Conservation (phyloP, 37 sponge, comb jelly and placozoan species). For the Agelas oroides region DNA sequence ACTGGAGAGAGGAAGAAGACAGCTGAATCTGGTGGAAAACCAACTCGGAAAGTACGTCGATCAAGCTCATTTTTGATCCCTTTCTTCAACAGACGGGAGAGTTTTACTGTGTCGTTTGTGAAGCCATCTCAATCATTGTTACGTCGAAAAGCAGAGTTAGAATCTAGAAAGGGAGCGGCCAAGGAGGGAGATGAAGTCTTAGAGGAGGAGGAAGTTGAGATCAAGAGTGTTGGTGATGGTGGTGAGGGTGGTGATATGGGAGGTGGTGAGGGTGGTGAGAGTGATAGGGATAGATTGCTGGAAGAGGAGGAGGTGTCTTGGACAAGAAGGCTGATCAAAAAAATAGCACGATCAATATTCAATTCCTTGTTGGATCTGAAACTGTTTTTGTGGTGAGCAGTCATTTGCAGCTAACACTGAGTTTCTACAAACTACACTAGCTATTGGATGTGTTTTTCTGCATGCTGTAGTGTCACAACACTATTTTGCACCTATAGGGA, state of each 20-base stretch:
- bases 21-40: too few relatives aligned
- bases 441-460: too few relatives aligned
- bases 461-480: too few relatives aligned
- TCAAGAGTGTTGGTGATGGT: not conserved
- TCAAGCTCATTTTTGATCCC: not conserved
- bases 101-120: not conserved
- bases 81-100: constrained; percentile 11
- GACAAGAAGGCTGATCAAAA: not conserved
- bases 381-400: constrained; percentile 50
- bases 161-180: not conserved
- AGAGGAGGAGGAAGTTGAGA: not conserved
- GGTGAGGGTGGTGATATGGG: too few relatives aligned
- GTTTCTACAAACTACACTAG: too few relatives aligned
- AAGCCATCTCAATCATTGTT: not conserved
- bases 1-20: too few relatives aligned
- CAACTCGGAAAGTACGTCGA: not conserved
- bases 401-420: not conserved
- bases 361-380: constrained; percentile 32
- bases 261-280: not conserved
- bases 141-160: too few relatives aligned
- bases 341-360: not conserved
- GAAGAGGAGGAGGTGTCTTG: not conserved
- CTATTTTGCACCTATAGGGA: too few relatives aligned
- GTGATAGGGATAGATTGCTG: not conserved
- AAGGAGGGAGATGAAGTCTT: not conserved